These are phyloP conservation scores for Florisuga fusca DNA, from an alignment of 2,797 vertebrate species.

Conservation along the genomic window DNA sequence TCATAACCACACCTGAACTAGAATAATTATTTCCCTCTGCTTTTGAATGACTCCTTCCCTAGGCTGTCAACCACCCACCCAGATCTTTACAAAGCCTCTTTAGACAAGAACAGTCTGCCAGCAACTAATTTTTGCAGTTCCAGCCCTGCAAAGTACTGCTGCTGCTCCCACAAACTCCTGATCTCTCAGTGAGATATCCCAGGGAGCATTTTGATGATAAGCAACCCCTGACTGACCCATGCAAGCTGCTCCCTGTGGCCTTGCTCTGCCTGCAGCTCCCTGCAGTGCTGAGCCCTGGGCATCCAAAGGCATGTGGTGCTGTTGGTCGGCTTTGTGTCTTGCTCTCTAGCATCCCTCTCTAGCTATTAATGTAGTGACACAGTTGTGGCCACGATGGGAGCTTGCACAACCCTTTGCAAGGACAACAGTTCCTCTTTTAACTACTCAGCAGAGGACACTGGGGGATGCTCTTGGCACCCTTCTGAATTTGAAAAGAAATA, in stretches of 20 bases:
- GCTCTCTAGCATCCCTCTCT: background rate
- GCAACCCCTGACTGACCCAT: background rate
- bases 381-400: background rate
- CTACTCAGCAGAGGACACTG: background rate
- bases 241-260: fast-evolving
- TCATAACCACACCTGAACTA: slow-evolving; percentile 33
- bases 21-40: background rate
- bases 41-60: slow-evolving; percentile 23
- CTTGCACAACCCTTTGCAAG: background rate
- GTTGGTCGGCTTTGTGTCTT: background rate
- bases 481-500: background rate
- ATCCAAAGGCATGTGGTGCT: background rate
- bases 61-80: slow-evolving; percentile 28
- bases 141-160: background rate
- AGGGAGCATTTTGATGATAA: background rate
- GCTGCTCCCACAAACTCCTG: background rate
- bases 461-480: background rate
- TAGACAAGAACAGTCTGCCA: background rate
- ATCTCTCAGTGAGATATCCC: background rate
- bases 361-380: background rate
- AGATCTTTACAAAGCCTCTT: background rate
- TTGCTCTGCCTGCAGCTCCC: background rate
- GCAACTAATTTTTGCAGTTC: background rate
- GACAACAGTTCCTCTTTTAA: background rate
- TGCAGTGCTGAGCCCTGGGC: background rate